Evolutionary conservation across 2,797 vertebrate species (phyloP).

Genomic region (Trachurus trachurus): DNA sequence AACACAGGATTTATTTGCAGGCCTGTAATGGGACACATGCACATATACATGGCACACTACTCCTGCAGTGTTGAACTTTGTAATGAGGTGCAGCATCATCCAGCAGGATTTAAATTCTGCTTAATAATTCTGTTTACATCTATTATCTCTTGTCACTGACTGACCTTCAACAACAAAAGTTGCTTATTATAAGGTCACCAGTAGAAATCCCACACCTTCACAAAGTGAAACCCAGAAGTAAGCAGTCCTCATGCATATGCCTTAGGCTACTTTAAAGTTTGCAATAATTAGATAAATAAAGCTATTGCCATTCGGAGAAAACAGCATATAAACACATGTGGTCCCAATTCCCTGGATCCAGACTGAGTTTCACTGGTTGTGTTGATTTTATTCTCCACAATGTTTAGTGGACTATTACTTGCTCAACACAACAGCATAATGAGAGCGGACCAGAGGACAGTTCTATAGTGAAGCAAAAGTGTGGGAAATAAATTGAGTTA

Average conservation of each 20-base stretch:
- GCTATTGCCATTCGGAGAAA: constrained; percentile 27
- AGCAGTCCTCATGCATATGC: not conserved
- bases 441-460: constrained; percentile 15
- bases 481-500: constrained; percentile 12
- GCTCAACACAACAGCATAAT: constrained; percentile 39
- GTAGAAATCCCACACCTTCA: constrained; percentile 15
- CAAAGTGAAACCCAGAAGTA: constrained; percentile 1
- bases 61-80: too few species aligned
- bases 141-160: not conserved
- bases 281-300: constrained; percentile 39
- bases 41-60: not conserved
- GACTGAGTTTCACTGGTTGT: constrained; percentile 44
- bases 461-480: not conserved
- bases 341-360: constrained; percentile 48
- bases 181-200: not conserved
- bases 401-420: constrained; percentile 58
- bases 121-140: not conserved
- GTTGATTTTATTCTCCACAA: constrained; percentile 53
- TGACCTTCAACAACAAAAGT: not conserved
- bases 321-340: constrained; percentile 52
- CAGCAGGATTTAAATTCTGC: not conserved
- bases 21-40: not conserved
- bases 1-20: not conserved
- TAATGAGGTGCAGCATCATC: not conserved
- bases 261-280: constrained; percentile 8